Conservation (phyloP, 2,888 invertebrate genomes). For the Platerodrilus igneus region DNA sequence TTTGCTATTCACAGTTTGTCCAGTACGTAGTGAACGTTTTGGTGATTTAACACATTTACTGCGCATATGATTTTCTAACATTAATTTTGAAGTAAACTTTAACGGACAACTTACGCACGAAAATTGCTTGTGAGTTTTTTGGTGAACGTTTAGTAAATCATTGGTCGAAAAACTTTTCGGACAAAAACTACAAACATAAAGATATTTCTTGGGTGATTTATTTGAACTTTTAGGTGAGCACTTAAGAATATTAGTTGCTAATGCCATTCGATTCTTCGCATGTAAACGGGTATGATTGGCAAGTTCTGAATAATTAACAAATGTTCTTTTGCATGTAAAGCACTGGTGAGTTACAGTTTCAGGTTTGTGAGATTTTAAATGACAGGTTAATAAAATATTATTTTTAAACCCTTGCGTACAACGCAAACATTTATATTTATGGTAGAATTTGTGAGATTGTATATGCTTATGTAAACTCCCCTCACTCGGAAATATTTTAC, state of each 20-base stretch:
- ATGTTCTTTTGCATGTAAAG: constrained; percentile 36
- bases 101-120: constrained; percentile 36
- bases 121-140: constrained; percentile 36
- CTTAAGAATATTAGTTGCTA: constrained; percentile 31
- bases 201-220: no score
- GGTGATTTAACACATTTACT: constrained; percentile 39
- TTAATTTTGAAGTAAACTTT: constrained; percentile 37
- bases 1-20: no score
- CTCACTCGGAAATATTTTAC: constrained; percentile 43
- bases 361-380: constrained; percentile 26
- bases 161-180: constrained; percentile 35
- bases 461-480: constrained; percentile 43
- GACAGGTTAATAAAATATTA: constrained; percentile 36
- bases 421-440: constrained; percentile 37
- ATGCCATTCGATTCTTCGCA: constrained; percentile 36
- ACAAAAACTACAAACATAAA: constrained; percentile 40
- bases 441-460: constrained; percentile 39
- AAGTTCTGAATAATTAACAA: constrained; percentile 30
- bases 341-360: constrained; percentile 29
- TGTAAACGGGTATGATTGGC: constrained; percentile 39
- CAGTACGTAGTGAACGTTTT: constrained; percentile 8
- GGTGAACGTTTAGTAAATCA: constrained; percentile 32
- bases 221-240: constrained; percentile 35
- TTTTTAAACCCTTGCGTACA: constrained; percentile 41
- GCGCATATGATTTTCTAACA: constrained; percentile 39